phyloP scores from a whole-genome alignment of 37 sponge, comb jelly and placozoan genomes.

The Hexactinellida sp. region DNA sequence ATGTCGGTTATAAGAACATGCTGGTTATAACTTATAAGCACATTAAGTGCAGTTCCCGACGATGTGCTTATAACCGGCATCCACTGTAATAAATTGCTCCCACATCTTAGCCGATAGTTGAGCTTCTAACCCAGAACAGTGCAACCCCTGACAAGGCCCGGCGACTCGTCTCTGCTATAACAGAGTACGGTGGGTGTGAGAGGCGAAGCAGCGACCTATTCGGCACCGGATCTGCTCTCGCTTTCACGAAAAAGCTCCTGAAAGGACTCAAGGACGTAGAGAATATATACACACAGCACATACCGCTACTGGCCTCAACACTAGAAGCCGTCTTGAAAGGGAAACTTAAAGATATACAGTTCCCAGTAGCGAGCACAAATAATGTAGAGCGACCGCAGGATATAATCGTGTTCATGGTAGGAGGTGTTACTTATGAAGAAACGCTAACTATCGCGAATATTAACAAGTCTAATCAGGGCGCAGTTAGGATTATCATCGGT shows the following conservation, averaged over 20 bases:
- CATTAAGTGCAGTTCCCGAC: too few species aligned
- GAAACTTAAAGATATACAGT: conserved; percentile 45
- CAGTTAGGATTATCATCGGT: conserved; percentile 61
- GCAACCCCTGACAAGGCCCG: background rate
- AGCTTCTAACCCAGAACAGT: background rate
- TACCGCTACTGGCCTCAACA: conserved; percentile 43
- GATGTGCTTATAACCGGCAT: too few species aligned
- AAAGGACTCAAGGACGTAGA: conserved; percentile 81
- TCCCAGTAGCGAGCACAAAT: conserved; percentile 24
- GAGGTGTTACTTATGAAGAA: conserved; percentile 87
- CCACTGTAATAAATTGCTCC: too few species aligned
- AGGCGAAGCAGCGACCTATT: conserved; percentile 60
- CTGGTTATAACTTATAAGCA: too few species aligned
- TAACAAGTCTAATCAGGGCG: conserved; percentile 51
- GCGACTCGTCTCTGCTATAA: conserved; percentile 45
- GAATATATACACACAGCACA: conserved; percentile 94
- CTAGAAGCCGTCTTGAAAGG: conserved; percentile 44
- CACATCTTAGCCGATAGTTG: background rate
- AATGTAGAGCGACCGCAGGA: conserved; percentile 49
- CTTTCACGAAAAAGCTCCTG: conserved; percentile 59
- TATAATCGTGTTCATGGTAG: conserved; percentile 84
- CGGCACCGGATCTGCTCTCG: conserved; percentile 38
- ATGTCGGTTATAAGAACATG: too few species aligned
- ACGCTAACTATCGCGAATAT: conserved; percentile 55
- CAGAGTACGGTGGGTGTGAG: conserved; percentile 43